Percentiles rank a stretch among this genome's conserved stretches.
phyloP scores from a whole-genome alignment of 2,888 invertebrate species.

The Scaptomyza flava region DNA sequence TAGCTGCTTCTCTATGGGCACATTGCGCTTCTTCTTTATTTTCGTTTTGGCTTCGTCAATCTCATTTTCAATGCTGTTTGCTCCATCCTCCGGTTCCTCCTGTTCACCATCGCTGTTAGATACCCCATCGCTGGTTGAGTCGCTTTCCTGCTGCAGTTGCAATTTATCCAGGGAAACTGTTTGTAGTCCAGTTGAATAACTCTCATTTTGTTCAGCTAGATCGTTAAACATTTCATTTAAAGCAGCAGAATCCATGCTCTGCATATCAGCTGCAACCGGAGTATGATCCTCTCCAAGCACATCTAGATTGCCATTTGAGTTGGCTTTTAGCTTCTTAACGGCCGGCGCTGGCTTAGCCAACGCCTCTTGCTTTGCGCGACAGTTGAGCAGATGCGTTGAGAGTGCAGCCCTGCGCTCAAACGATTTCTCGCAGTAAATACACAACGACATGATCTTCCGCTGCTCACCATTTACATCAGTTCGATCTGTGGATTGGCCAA shows the following conservation, averaged over 20 bases:
- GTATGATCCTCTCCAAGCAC: conserved; percentile 11
- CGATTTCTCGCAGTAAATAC: conserved; percentile 87
- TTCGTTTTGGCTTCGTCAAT: conserved; percentile 36
- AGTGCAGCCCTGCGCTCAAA: conserved; percentile 91
- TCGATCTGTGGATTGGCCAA: conserved; percentile 45
- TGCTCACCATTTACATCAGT: conserved; percentile 58
- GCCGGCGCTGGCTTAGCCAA: conserved; percentile 56
- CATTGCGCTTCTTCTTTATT: conserved; percentile 61
- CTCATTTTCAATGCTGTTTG: conserved; percentile 15
- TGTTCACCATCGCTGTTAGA: conserved; percentile 59
- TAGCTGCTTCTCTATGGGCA: conserved; percentile 74
- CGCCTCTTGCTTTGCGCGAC: conserved; percentile 85
- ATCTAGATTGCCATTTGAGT: conserved; percentile 35
- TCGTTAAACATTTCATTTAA: conserved; percentile 81
- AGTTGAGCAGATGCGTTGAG: conserved; percentile 89
- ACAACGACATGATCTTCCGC: conserved; percentile 87
- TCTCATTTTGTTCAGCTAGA: conserved; percentile 72
- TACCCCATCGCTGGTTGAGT: conserved; percentile 53
- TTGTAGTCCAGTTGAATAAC: conserved; percentile 73
- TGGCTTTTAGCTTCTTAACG: conserved; percentile 61
- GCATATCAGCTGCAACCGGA: conserved; percentile 22
- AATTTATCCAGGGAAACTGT: conserved; percentile 81
- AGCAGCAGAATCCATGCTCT: conserved; percentile 51
- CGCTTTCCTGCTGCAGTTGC: conserved; percentile 64
- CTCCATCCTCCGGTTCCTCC: conserved; percentile 16